Conservation (phyloP, 37 sponge, comb jelly and placozoan genomes). For the Geodia barretti region DNA sequence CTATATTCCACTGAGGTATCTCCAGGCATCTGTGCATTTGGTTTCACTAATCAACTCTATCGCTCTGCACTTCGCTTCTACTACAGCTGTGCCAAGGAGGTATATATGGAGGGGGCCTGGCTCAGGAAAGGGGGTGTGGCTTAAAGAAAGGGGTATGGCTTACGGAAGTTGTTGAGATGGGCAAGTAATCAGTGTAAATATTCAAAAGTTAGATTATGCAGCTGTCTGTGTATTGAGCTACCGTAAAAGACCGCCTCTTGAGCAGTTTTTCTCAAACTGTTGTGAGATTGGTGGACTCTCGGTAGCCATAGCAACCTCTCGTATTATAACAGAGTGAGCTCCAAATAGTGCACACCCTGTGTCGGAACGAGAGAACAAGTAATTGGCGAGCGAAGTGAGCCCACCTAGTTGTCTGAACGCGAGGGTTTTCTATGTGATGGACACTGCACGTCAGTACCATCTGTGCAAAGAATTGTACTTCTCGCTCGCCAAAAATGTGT, state of each 20-base stretch:
- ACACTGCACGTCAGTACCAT: too few relatives aligned
- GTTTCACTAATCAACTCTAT: constrained; percentile 62
- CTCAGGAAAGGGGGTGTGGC: not conserved
- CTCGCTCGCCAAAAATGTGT: too few relatives aligned
- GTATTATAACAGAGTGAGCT: not conserved
- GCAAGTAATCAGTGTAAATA: not conserved
- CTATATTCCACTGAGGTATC: constrained; percentile 41
- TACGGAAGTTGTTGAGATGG: not conserved
- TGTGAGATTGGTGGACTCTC: not conserved
- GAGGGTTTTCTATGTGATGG: too few relatives aligned
- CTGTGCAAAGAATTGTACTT: too few relatives aligned
- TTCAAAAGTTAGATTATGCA: too few relatives aligned
- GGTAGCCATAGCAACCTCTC: not conserved
- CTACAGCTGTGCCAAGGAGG: constrained; percentile 56
- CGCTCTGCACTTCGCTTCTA: constrained; percentile 56
- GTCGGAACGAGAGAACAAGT: not conserved
- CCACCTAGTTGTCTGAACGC: too few relatives aligned
- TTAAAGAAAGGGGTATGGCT: not conserved
- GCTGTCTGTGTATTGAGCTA: too few relatives aligned
- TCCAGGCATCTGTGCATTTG: constrained; percentile 66
- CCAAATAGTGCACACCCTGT: not conserved
- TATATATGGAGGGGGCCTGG: constrained; percentile 22
- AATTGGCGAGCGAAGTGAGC: too few relatives aligned
- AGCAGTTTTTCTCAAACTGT: not conserved
- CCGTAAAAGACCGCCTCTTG: not conserved